Evolutionary conservation across 2,113 vertebrate species (phyloP), one percentile per base, ranked within the genome.

Genomic region (Falcunculus frontatus): DNA sequence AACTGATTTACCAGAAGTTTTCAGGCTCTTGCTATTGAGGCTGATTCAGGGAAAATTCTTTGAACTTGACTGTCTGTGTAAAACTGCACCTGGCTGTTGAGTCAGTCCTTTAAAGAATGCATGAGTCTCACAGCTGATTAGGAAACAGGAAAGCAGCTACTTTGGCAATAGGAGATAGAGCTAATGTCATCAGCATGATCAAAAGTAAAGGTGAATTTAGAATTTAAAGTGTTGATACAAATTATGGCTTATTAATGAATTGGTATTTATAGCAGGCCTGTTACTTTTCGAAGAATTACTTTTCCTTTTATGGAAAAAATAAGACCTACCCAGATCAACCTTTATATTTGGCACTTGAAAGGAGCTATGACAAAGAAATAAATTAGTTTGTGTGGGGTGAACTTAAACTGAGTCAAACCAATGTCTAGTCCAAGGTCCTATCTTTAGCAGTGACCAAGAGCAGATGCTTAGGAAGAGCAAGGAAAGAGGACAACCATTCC

Each of bases 111-210:
- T 98, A 84, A 98, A 99, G 98, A 99, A 98, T 96, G 97, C 98
- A 13, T 97, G 98, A 96, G 97, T 98, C 86, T 98, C 98, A 41
- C 98, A 98, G 62, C 94, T 99, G 97, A 98, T 99, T 91, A 98
- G 98, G 97, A 98, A 94, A 63, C 59, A 97, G 98, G 95, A 98
- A 97, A 72, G 98, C 97, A 10, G 97, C 99, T 57, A 98, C 98
- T 9, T 95, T 99, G 91, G 98, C 98, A 75, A 97, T 98, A 6
- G 98, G 98, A 22, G 98, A 98, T 32, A 98, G 98, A 95, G 98
- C 98, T 93, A 99, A 98, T 93, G 98, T 98, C n/a, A 98, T 99
- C 97, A 98, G 98, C 96, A 98, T 98, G 98, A 99, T 99, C 90
- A 98, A 98, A 97, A 98, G 97, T 98, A 98, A 98, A 96, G 37